Percentiles rank a stretch among this genome's conserved stretches.
These are phyloP conservation scores for Sepiola atlantica DNA, from an alignment of 2,888 invertebrate species.

Conservation along the genomic window DNA sequence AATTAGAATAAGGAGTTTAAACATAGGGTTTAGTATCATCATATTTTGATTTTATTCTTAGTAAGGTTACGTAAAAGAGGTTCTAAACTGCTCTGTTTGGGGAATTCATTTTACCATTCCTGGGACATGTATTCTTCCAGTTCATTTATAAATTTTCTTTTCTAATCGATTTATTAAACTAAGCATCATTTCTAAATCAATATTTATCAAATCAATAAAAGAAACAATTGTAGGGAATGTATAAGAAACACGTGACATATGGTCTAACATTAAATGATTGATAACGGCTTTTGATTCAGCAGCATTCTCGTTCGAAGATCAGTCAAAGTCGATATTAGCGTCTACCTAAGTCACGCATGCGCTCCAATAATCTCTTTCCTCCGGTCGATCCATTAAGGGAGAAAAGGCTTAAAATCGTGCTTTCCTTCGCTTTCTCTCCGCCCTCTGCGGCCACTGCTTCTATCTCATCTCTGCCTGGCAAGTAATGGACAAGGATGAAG, in stretches of 20 bases:
- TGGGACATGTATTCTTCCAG: too few relatives aligned
- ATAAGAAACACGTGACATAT: neutral
- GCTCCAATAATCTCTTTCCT: neutral
- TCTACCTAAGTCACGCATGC: conserved; percentile 20
- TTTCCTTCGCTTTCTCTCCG: neutral
- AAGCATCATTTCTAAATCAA: too few relatives aligned
- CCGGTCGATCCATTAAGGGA: neutral
- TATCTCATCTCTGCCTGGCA: neutral
- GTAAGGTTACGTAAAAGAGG: too few relatives aligned
- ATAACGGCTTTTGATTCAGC: neutral
- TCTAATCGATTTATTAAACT: too few relatives aligned
- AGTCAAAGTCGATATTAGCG: neutral
- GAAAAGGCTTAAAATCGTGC: neutral
- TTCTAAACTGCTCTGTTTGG: too few relatives aligned
- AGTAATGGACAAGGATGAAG: neutral
- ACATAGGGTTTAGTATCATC: too few relatives aligned
- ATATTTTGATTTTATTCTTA: too few relatives aligned
- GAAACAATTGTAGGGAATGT: neutral
- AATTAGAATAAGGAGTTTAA: too few relatives aligned
- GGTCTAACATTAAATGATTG: neutral
- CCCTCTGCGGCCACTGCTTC: neutral
- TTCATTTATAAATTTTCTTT: too few relatives aligned
- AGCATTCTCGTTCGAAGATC: neutral
- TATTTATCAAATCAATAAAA: too few relatives aligned
- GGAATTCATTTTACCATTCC: too few relatives aligned